These are phyloP conservation scores for Corythornis cristatus DNA, from an alignment of 2,113 vertebrate genomes.

Conservation along the genomic window DNA sequence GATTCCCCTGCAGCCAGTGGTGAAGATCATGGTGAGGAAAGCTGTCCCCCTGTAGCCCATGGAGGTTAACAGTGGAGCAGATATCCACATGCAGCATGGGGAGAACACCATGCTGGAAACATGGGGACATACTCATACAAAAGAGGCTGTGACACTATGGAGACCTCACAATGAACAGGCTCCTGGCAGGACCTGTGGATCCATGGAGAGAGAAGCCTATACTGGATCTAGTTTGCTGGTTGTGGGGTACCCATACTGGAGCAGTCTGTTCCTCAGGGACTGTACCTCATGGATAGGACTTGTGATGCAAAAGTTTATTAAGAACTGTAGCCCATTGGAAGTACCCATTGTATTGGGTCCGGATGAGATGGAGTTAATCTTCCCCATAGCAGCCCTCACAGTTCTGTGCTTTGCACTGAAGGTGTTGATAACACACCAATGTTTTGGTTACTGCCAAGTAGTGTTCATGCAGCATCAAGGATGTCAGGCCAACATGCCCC, in stretches of 20 bases:
- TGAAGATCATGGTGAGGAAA: background rate
- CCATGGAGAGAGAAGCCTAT: background rate
- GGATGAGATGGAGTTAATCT: background rate
- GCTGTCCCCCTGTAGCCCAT: background rate
- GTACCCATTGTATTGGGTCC: background rate
- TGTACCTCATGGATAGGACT: background rate
- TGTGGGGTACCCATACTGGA: fast-evolving
- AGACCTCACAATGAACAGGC: fast-evolving
- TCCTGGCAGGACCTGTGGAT: background rate
- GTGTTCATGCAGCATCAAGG: background rate
- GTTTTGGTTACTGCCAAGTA: background rate
- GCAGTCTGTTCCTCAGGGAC: background rate
- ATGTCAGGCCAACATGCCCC: background rate
- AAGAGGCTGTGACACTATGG: background rate
- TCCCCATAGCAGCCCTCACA: background rate
- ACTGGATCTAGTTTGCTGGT: background rate
- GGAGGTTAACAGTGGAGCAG: background rate
- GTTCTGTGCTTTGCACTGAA: background rate
- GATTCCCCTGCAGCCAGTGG: background rate
- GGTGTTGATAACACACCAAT: background rate
- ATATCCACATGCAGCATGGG: fast-evolving
- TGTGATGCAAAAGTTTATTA: fast-evolving
- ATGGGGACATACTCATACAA: background rate
- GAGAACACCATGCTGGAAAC: fast-evolving
- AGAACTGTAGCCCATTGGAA: background rate